Evolutionary conservation across 2,113 vertebrate genomes (phyloP).

Genomic region (Cyrtonyx montezumae): DNA sequence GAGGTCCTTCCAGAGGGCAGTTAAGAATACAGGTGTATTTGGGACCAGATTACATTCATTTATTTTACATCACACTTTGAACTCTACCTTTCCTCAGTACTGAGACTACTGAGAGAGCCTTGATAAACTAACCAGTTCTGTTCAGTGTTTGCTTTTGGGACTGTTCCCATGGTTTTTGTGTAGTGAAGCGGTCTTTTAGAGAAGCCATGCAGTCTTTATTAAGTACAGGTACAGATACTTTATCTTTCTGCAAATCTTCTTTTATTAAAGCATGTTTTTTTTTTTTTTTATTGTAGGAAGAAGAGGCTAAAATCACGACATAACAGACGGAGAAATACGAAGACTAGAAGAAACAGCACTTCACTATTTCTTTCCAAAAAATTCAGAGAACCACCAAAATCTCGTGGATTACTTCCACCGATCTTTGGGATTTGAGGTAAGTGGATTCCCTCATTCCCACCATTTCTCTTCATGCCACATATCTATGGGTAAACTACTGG

Average conservation of each 20-base stretch:
- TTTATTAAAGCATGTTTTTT: not conserved
- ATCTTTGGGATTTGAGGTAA: conserved; percentile 58
- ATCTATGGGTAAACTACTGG: not conserved
- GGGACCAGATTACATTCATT: not conserved
- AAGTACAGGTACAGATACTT: not conserved
- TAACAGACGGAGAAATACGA: not conserved
- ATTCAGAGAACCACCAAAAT: conserved; percentile 17
- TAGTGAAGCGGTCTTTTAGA: not conserved
- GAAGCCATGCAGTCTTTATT: not conserved
- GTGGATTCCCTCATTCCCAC: not conserved
- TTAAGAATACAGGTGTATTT: not conserved
- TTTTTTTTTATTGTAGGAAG: conserved; percentile 65
- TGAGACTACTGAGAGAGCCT: not conserved
- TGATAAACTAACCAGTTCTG: not conserved
- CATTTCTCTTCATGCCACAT: not conserved
- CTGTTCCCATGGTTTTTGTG: fast-evolving
- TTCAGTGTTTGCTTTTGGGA: not conserved
- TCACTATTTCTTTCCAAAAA: conserved; percentile 28
- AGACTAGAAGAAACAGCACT: conserved; percentile 55
- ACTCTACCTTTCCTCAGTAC: not conserved
- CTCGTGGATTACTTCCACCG: conserved; percentile 48
- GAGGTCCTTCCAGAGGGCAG: not conserved
- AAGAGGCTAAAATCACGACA: conserved; percentile 46
- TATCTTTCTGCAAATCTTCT: not conserved
- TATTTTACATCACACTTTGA: not conserved